Evolutionary conservation across 2,113 vertebrate species (phyloP).

Genomic region (Cephalopterus ornatus): DNA sequence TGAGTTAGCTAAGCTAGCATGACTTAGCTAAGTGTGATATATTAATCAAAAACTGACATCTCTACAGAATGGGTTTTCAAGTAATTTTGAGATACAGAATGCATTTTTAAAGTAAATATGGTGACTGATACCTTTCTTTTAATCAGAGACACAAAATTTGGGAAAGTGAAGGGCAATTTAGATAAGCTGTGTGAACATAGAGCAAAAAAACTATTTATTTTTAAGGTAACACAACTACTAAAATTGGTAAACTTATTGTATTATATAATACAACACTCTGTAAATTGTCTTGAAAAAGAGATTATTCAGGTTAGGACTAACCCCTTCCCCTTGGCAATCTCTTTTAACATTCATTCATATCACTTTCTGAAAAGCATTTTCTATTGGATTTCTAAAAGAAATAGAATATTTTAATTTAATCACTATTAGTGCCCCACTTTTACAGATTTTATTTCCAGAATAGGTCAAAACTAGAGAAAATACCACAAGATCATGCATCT

Average conservation of each 20-base stretch:
- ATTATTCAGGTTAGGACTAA: background rate
- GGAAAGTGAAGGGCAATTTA: background rate
- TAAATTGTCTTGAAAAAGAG: background rate
- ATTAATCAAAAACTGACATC: background rate
- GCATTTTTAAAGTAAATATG: background rate
- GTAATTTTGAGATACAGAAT: background rate
- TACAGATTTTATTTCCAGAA: background rate
- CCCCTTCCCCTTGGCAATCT: background rate
- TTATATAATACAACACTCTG: background rate
- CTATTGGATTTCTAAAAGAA: background rate
- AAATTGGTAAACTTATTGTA: background rate
- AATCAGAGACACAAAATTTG: background rate
- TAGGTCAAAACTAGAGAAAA: background rate
- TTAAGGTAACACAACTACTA: background rate
- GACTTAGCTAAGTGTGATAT: background rate
- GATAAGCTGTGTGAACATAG: background rate
- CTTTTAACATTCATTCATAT: background rate
- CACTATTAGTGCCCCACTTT: background rate
- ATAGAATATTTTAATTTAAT: background rate
- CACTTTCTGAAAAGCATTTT: background rate
- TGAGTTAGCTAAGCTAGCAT: background rate
- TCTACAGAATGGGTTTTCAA: background rate
- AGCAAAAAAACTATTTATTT: background rate
- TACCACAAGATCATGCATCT: background rate
- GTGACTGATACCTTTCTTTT: background rate